A percentile compares a stretch with the other conserved stretches of the same genome.
These are phyloP conservation scores for Chloromyia formosa DNA, from an alignment of 2,888 invertebrate species.

Conservation along the genomic window DNA sequence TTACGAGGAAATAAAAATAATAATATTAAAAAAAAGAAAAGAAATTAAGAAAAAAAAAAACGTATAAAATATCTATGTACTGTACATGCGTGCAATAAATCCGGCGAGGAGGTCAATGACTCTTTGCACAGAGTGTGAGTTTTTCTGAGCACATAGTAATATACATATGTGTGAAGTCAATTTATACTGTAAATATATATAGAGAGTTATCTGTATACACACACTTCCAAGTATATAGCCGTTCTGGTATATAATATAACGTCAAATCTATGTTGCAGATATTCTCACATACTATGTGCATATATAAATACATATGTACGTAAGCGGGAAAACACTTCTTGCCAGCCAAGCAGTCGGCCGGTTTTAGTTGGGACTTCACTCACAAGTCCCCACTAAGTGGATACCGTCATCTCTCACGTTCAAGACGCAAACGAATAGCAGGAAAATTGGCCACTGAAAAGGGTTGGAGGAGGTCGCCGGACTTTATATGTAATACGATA, in stretches of 20 bases:
- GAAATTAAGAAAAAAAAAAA: too few relatives aligned
- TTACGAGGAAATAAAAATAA: too few relatives aligned
- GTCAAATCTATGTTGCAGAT: constrained; percentile 36
- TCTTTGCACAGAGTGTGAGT: background rate
- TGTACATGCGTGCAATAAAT: constrained; percentile 38
- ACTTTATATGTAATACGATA: too few relatives aligned
- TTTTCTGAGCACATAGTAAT: constrained; percentile 19
- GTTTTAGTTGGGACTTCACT: constrained; percentile 7
- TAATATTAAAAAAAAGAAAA: too few relatives aligned
- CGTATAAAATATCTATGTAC: too few relatives aligned
- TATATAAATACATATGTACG: too few relatives aligned
- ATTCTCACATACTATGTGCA: constrained; percentile 16
- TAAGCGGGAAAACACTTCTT: constrained; percentile 27
- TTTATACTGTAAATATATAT: constrained; percentile 10
- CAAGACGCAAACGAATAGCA: too few relatives aligned
- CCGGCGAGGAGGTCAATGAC: constrained; percentile 39
- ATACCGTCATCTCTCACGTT: too few relatives aligned
- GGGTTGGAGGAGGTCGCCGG: too few relatives aligned
- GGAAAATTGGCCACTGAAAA: too few relatives aligned
- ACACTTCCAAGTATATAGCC: constrained; percentile 3
- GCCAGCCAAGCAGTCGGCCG: constrained; percentile 9
- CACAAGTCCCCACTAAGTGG: background rate
- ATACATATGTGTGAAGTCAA: constrained; percentile 27
- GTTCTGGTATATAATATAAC: background rate
- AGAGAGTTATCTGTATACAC: background rate